A percentile compares a stretch with the other conserved stretches of the same genome.
Conservation (phyloP, 30 jellyfish, hydroid and myxozoan genomes). For the Mastigias papua region DNA sequence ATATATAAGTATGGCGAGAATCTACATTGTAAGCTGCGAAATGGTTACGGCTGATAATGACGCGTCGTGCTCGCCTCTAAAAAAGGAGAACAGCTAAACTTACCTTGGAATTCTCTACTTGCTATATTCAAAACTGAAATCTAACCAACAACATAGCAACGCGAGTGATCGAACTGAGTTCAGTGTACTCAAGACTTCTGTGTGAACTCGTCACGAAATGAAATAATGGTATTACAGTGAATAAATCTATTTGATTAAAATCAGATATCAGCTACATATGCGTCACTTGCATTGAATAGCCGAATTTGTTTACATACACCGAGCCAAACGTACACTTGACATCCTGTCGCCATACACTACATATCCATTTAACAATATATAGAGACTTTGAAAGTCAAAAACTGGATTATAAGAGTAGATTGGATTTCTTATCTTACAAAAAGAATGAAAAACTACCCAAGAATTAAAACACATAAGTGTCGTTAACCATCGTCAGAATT, state of each 20-base stretch:
- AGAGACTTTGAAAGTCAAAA: constrained; percentile 18
- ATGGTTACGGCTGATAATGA: no score
- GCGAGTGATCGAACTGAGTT: no score
- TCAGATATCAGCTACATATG: neutral
- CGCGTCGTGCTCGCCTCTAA: no score
- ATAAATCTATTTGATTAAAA: neutral
- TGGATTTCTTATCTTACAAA: constrained; percentile 17
- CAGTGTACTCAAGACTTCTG: no score
- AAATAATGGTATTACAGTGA: no score
- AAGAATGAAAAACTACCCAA: neutral
- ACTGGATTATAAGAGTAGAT: constrained; percentile 15
- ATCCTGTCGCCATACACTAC: constrained; percentile 18
- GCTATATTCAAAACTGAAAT: no score
- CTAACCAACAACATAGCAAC: no score
- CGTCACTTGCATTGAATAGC: neutral
- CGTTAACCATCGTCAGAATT: neutral
- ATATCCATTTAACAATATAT: constrained; percentile 24
- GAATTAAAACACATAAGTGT: neutral
- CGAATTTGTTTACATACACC: neutral
- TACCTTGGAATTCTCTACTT: neutral
- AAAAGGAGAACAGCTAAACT: neutral
- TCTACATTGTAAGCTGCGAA: no score
- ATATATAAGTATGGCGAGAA: no score
- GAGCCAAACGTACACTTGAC: constrained; percentile 19
- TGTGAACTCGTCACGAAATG: no score